Percentiles rank a stretch among this genome's conserved stretches.
phyloP scores from a whole-genome alignment of 2,113 vertebrate species.

The Brienomyrus brachyistius region DNA sequence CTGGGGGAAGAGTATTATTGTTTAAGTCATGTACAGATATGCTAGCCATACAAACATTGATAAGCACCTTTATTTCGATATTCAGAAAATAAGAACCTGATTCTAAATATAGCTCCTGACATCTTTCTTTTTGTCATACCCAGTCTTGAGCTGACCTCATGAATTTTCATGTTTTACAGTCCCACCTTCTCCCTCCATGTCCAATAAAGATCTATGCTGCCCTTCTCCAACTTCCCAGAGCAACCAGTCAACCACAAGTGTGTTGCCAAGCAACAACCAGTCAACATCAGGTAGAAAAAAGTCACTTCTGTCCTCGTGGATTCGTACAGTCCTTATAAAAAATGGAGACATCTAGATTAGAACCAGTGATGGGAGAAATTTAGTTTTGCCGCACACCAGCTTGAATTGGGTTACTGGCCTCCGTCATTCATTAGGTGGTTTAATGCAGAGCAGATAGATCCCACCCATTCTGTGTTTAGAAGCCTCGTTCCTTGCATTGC shows the following conservation, averaged over 20 bases:
- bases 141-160: background rate
- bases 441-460: background rate
- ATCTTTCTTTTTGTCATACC: background rate
- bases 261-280: conserved; percentile 54
- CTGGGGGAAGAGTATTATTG: background rate
- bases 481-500: too few species aligned
- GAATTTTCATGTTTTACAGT: background rate
- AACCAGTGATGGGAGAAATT: background rate
- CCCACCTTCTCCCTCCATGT: conserved; percentile 22
- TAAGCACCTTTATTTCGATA: background rate
- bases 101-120: background rate
- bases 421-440: background rate
- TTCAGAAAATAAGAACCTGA: background rate
- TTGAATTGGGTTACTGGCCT: background rate
- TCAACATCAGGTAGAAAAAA: conserved; percentile 66
- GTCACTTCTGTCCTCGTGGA: too few species aligned
- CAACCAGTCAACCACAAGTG: conserved; percentile 60
- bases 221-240: conserved; percentile 47
- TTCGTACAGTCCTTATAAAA: background rate
- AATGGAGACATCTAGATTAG: background rate
- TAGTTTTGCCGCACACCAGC: background rate
- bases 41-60: background rate
- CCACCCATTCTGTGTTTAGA: background rate
- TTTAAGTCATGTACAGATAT: background rate
- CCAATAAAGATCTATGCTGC: conserved; percentile 50